Percentiles rank a stretch among this genome's conserved stretches.
phyloP scores from a whole-genome alignment of 2,888 invertebrate species.

The Polia nebulosa region DNA sequence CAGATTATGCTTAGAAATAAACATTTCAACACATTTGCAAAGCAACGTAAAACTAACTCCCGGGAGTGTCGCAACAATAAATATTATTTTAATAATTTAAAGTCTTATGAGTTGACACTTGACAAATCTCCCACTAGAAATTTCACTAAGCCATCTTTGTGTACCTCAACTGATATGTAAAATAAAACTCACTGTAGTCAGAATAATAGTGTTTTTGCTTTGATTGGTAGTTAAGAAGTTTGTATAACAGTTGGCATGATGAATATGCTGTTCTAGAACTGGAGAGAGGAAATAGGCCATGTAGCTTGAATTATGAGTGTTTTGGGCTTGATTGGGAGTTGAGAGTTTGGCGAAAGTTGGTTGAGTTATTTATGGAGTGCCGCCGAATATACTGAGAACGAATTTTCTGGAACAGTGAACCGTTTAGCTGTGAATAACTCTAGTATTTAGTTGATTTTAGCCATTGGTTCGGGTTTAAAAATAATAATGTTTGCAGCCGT shows the following conservation, averaged over 20 bases:
- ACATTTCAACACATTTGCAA: no score
- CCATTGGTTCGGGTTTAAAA: neutral
- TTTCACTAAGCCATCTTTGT: no score
- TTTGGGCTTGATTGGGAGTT: slow-evolving; percentile 25
- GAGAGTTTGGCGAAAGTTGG: slow-evolving; percentile 20
- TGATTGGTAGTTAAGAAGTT: slow-evolving; percentile 6
- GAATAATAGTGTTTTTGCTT: neutral
- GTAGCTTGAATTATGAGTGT: slow-evolving; percentile 12
- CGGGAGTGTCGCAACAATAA: no score
- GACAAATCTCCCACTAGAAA: no score
- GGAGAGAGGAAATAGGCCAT: slow-evolving; percentile 8
- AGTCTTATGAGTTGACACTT: no score
- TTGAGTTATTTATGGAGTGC: slow-evolving; percentile 23
- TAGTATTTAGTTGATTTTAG: no score
- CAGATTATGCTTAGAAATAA: no score
- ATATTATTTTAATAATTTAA: no score
- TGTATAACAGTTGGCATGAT: slow-evolving; percentile 4
- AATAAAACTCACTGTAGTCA: neutral
- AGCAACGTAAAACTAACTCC: no score
- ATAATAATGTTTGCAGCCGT: neutral
- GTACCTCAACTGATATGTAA: no score
- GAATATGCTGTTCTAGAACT: slow-evolving; percentile 1
- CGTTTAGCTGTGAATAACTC: no score
- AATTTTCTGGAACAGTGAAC: no score
- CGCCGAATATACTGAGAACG: neutral